Evolutionary conservation across 2,888 invertebrate genomes (phyloP), one percentile per base, ranked within the genome.

Genomic region (Philereme vetulata): DNA sequence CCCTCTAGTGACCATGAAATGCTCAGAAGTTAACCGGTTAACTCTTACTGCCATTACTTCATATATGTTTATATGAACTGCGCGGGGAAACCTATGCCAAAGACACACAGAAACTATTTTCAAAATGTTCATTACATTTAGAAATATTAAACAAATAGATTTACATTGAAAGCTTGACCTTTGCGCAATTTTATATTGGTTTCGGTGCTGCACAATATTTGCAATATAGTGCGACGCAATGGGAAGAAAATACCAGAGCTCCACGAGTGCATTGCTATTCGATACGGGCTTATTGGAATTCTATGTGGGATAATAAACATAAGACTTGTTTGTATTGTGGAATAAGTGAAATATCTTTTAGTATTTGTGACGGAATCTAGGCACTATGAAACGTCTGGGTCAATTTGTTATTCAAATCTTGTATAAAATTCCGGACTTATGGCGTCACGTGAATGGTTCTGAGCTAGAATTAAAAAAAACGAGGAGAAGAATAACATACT

Each of bases 201-300:
- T 52, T 33, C n/a, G 21, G 76, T 83, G 82, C 78, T 80, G 81
- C 80, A 78, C 82, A 80, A 82, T 84, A 85, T 78, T 85, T 86
- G 87, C 85, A 84, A 87, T 88, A 87, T 84, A 78, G 81, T 75
- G 75, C 76, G 75, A 68, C 77, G 85, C 84, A 82, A 83, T 83
- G 78, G 77, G 79, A 84, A 78, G 81, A 80, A 83, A 86, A 86
- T 86, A 76, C 81, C 79, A 75, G 77, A 73, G 76, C 77, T 76
- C 77, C 76, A 78, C 75, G 76, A 83, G 80, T 82, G 80, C 85
- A 86, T 85, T 85, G 85, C 80, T 78, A 81, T 82, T 75, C 79
- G 77, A 82, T 82, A 74, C 74, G 79, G 75, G 75, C 78, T 84
- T 88, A 88, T 88, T 87, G 87, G 85, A 86, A 88, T 88, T 87